Evolutionary conservation across 2,888 invertebrate genomes (phyloP).

Genomic region (Drosophila acutilabella): DNA sequence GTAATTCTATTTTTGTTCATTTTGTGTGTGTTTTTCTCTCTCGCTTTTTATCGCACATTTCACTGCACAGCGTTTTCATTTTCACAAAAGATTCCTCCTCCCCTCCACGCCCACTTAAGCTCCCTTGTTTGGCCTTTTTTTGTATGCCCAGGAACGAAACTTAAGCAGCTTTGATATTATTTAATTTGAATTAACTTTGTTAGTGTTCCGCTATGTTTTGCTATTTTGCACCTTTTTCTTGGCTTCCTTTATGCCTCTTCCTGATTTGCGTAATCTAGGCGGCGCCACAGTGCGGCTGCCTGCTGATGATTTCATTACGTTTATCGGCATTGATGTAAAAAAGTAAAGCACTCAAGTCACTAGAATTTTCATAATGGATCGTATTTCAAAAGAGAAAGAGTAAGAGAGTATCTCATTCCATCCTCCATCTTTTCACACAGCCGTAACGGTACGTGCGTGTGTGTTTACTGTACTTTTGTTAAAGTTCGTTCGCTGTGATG

Average conservation of each 20-base stretch:
- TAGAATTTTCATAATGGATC: conserved; percentile 14
- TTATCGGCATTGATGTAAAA: conserved; percentile 45
- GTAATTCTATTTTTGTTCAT: conserved; percentile 70
- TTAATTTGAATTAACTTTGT: conserved; percentile 61
- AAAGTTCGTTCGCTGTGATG: conserved; percentile 33
- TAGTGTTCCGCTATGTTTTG: conserved; percentile 15
- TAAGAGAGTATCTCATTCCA: conserved; percentile 6
- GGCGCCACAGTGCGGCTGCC: conserved; percentile 23
- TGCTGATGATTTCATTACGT: conserved; percentile 58
- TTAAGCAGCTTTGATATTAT: conserved; percentile 73
- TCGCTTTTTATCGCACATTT: conserved; percentile 68
- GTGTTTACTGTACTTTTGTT: conserved; percentile 57
- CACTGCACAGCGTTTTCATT: conserved; percentile 55
- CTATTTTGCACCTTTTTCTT: conserved; percentile 16
- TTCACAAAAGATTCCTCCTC: conserved; percentile 43
- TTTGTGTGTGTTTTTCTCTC: conserved; percentile 37
- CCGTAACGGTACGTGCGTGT: conserved; percentile 38
- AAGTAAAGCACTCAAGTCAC: conserved; percentile 3
- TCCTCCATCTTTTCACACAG: conserved; percentile 3
- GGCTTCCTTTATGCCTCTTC: conserved; percentile 10
- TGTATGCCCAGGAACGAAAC: conserved; percentile 21
- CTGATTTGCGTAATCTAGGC: conserved; percentile 66
- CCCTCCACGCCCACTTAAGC: background rate
- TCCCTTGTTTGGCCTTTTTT: background rate
- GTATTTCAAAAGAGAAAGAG: background rate